Evolutionary conservation across 1,140 invertebrate genomes (phyloP), one percentile per base, ranked within the genome.

Genomic region (Trialeurodes vaporariorum): DNA sequence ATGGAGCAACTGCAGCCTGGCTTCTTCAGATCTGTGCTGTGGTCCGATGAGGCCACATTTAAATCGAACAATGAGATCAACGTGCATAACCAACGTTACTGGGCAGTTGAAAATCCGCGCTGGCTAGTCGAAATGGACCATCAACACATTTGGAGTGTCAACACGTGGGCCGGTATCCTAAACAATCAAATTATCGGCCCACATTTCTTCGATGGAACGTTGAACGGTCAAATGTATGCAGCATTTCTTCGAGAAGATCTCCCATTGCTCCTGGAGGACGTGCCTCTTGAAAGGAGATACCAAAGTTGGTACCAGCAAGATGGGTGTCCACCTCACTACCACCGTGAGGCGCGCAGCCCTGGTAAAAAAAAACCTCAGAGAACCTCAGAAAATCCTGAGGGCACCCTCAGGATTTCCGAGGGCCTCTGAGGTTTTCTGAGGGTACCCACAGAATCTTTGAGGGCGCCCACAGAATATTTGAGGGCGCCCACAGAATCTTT

Each of bases 91-190:
- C 68, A 69, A 59, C 72, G 73, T 63, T 71, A 70, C 26, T 76
- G 72, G 71, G 62, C 69, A 22, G 59, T 27, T 5, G 40, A 69
- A 69, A 75, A 75, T 71, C 72, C 71, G 61, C 71, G 72, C 68
- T 77, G 61, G 73, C 67, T 73, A 17, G 13, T 49, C 21, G 61
- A 70, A 40, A 60, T 66, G 5, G 40, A 68, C 40, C 27, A 71
- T 24, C 72, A 74, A 64, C n/a, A 59, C 59, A 65, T 27, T 25
- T 70, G 68, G 64, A 67, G 67, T 66, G 40, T 77, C 25, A 78
- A 77, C 71, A 64, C 77, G 65, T 76, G 73, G 76, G 72, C 68
- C 58, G 72, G 75, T 26, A 75, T 78, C 66, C 68, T 74, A 23
- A 70, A 71, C 26, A 70, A 74, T 59, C 27, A 63, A 70, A 69